A percentile compares a stretch with the other conserved stretches of the same genome.
Evolutionary conservation across 1,140 invertebrate species (phyloP).

Genomic region (Atta texana): DNA sequence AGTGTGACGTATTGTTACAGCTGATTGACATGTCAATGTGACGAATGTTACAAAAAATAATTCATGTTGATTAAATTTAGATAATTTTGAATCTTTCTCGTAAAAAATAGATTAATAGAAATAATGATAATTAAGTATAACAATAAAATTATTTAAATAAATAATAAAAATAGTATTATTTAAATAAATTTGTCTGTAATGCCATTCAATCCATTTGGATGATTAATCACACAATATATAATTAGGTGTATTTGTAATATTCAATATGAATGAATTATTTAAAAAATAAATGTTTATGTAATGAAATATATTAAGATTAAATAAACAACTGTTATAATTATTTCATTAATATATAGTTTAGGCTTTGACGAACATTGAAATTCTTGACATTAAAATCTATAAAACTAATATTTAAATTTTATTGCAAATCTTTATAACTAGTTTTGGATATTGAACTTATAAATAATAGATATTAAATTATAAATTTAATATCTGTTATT

Average conservation of each 20-base stretch:
- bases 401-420: conserved; percentile 5
- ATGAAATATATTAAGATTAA: conserved; percentile 27
- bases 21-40: conserved; percentile 2
- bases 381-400: neutral
- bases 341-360: conserved; percentile 37
- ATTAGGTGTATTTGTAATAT: neutral
- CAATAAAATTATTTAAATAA: no score
- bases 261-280: neutral
- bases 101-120: neutral
- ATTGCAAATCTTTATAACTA: neutral
- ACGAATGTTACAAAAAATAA: conserved; percentile 8
- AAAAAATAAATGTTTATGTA: conserved; percentile 3
- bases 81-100: neutral
- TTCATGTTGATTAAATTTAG: neutral
- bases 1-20: neutral
- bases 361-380: conserved; percentile 53
- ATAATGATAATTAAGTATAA: conserved; percentile 2
- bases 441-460: neutral
- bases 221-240: neutral
- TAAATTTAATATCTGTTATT: neutral
- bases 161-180: neutral
- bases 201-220: neutral
- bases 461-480: neutral
- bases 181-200: neutral
- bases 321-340: conserved; percentile 5